Base-by-base conservation (phyloP, 2,888 invertebrate genomes). In the Polydrusus pterygomalis region DNA sequence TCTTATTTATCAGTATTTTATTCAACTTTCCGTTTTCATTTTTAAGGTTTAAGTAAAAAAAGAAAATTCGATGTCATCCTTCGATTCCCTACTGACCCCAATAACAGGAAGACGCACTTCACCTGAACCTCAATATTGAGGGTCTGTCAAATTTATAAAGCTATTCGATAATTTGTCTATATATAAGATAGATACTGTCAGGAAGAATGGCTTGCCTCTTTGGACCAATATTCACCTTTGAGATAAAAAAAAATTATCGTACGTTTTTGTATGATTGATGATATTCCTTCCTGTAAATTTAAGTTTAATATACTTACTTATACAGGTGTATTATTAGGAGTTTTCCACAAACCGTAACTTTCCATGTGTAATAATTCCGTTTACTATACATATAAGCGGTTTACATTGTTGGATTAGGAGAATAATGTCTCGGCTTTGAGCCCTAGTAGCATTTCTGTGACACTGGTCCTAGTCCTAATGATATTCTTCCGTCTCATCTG, bases 111-210 rank as follows among this genome's bases (percentile, higher is more conserved):
- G 20, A 47, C 45, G 47, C 47, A 47, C 45, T 64, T 30, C 47
- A 25, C 30, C 20, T 47, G 18, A 6, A 9, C 49, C 43, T 64
- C 30, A 47, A 64, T 47, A 47, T 47, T 40, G 20, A 63, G 63
- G n/a, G 18, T 43, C 58, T 64, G 64, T 72, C 72, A 72, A 72
- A 54, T 65, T 65, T 65, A 54, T 63, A 18, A 38, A 65, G 54
- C 49, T 38, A 10, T 49, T 56, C 60, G 62, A 73, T 68, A 47
- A 73, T 73, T 68, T 73, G 67, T 73, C 73, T 58, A 58, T 47
- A 73, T 67, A 54, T 62, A n/a, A n/a, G n/a, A 25, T 25, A 25
- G 1, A 20, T 40, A 45, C 10, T 70, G 15, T n/a, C 47, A 70
- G 15, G 60, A 60, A 47, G 60, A 67, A 20, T 15, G 17, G 40